phyloP scores from a whole-genome alignment of 2,797 vertebrate genomes.

The Sphenodon punctatus region DNA sequence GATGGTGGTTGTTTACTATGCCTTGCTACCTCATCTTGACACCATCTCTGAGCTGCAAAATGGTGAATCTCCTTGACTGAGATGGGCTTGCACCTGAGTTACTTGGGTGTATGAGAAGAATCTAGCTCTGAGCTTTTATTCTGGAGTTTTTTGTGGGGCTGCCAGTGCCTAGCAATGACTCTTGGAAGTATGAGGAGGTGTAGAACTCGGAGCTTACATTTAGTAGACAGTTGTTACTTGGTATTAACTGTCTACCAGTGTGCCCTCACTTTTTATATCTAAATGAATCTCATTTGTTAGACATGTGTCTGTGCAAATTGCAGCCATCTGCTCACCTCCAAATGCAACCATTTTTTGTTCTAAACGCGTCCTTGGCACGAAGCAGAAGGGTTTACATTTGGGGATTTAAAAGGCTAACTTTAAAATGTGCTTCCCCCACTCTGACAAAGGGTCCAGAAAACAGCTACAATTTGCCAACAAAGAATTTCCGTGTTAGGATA shows the following conservation, averaged over 20 bases:
- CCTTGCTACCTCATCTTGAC: no score
- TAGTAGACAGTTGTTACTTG: neutral
- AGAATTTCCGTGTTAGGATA: no score
- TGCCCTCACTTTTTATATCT: neutral
- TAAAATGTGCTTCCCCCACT: neutral
- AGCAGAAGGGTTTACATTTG: neutral
- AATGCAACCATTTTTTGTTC: neutral
- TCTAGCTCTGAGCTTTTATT: neutral
- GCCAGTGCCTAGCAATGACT: neutral
- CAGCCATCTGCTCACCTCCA: neutral
- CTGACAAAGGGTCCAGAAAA: neutral
- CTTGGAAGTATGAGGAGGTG: neutral
- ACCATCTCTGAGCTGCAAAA: no score
- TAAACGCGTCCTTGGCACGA: neutral
- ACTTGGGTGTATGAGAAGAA: neutral
- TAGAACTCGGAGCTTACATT: neutral
- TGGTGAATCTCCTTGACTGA: no score
- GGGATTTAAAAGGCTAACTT: neutral
- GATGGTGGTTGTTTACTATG: no score
- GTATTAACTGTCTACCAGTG: neutral
- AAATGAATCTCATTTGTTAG: conserved; percentile 12
- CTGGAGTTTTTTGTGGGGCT: rapidly evolving
- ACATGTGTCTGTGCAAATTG: neutral
- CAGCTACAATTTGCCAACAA: no score
- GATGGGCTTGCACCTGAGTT: neutral